Evolutionary conservation across 1,140 invertebrate species (phyloP).

Genomic region (Caenorhabditis latens): DNA sequence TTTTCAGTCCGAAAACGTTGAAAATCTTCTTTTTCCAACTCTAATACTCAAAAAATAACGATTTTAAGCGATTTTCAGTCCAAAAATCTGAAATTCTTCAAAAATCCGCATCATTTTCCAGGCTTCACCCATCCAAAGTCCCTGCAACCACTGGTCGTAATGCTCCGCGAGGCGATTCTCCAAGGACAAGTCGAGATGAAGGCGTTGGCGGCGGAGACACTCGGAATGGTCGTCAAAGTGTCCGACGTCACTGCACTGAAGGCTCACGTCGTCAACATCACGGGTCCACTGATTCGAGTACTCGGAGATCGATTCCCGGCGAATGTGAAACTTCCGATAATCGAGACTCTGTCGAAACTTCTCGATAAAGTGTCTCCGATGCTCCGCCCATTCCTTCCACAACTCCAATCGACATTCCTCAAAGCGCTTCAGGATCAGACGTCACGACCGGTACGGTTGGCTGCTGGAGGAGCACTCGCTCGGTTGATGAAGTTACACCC

Average conservation of each 20-base stretch:
- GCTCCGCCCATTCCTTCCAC: constrained; percentile 96
- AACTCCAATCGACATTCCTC: constrained; percentile 96
- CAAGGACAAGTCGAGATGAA: constrained; percentile 90
- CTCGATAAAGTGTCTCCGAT: constrained; percentile 92
- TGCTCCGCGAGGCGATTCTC: constrained; percentile 94
- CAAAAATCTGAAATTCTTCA: too few species aligned
- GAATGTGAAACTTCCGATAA: constrained; percentile 93
- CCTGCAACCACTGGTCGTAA: constrained; percentile 90
- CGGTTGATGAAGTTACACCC: constrained; percentile 65
- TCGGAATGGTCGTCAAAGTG: constrained; percentile 92
- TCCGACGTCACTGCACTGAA: constrained; percentile 85
- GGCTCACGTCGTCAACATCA: constrained; percentile 94
- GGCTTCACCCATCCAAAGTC: constrained; percentile 96
- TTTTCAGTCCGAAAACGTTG: too few species aligned
- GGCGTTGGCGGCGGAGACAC: constrained; percentile 91
- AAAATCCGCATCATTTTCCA: too few species aligned
- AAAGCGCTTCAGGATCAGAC: constrained; percentile 72
- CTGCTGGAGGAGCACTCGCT: constrained; percentile 66
- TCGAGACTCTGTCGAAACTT: constrained; percentile 91
- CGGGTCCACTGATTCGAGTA: constrained; percentile 95
- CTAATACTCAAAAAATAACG: too few species aligned
- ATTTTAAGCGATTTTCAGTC: too few species aligned
- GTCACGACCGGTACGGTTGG: constrained; percentile 65
- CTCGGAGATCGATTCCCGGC: constrained; percentile 91
- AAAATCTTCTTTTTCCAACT: too few species aligned